Evolutionary conservation across 2,113 vertebrate species (phyloP), one percentile per base, ranked within the genome.

Genomic region (Chamaetylas fuelleborni): DNA sequence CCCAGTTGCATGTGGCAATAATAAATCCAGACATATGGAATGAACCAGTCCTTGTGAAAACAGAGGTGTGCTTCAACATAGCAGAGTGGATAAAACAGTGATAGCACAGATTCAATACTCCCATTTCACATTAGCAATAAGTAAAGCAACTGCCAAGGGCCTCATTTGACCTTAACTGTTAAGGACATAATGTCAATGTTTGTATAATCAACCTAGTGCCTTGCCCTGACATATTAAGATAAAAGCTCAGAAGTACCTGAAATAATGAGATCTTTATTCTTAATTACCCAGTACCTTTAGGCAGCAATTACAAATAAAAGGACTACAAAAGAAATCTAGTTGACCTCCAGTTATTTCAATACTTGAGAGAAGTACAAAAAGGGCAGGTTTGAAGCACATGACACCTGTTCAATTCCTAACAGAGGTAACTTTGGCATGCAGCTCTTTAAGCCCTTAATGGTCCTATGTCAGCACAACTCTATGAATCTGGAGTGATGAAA

Each of bases 261-360:
- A 96, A 90, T 90, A 95, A 86, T 36, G 51, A 91, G 58, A 95
- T 80, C 74, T 89, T 90, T 73, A 81, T 58, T 95, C 88, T 91
- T 90, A 87, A 95, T 95, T 77, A 93, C 5, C 23, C 33, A 31
- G 22, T 90, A 84, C 53, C 84, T 91, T 89, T n/a, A 91, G 81
- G 91, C 85, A 95, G 76, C 47, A 94, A 70, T 82, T 94, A 66
- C 67, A 88, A 91, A 45, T 65, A 61, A 85, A 78, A 88, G 51
- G 54, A 47, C 79, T 73, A 47, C 19, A 62, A 82, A 92, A 87
- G 58, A 86, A 81, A 38, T 53, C 54, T 67, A 9, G 15, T 90
- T 71, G 79, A 94, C 81, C 71, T 90, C 58, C 51, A 88, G 82
- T 66, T 95, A 92, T 66, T 92, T 90, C 71, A 78, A 31, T 56